Percentiles rank a stretch among this genome's conserved stretches.
Evolutionary conservation across 2,113 vertebrate genomes (phyloP).

Genomic region (Hyaena hyaena): DNA sequence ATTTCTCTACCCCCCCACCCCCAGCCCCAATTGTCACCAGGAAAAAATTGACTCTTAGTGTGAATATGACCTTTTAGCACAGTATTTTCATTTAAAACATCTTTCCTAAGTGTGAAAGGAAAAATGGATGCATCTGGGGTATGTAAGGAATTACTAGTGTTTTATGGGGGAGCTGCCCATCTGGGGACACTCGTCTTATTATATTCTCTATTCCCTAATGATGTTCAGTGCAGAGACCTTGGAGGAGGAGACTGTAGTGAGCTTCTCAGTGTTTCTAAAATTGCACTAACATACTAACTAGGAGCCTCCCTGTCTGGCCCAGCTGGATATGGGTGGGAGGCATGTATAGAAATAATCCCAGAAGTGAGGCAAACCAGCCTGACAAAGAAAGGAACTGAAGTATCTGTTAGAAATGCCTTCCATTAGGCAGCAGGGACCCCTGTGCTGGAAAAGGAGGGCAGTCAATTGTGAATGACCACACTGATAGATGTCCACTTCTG

Average conservation of each 20-base stretch:
- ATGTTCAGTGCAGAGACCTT: background rate
- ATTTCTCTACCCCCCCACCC: background rate
- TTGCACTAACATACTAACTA: background rate
- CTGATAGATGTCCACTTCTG: accelerated
- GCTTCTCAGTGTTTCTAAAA: constrained; percentile 27
- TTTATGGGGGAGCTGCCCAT: background rate
- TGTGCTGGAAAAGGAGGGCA: background rate
- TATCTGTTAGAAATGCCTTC: background rate
- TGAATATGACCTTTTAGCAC: background rate
- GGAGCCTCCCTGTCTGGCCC: background rate
- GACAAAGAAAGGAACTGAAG: background rate
- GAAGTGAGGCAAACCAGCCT: background rate
- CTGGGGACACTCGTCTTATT: background rate
- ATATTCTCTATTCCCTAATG: background rate
- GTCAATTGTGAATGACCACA: background rate
- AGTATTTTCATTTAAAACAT: background rate
- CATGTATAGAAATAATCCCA: background rate
- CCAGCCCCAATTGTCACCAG: background rate
- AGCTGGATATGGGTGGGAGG: background rate
- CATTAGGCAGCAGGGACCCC: background rate
- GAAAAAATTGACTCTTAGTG: background rate
- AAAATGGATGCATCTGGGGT: background rate
- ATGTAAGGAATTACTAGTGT: background rate
- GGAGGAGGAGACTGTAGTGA: background rate
- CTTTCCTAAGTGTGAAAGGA: background rate